Evolutionary conservation across 2,888 invertebrate genomes (phyloP), one percentile per base, ranked within the genome.

Genomic region (Acanthosepion pharaonis): DNA sequence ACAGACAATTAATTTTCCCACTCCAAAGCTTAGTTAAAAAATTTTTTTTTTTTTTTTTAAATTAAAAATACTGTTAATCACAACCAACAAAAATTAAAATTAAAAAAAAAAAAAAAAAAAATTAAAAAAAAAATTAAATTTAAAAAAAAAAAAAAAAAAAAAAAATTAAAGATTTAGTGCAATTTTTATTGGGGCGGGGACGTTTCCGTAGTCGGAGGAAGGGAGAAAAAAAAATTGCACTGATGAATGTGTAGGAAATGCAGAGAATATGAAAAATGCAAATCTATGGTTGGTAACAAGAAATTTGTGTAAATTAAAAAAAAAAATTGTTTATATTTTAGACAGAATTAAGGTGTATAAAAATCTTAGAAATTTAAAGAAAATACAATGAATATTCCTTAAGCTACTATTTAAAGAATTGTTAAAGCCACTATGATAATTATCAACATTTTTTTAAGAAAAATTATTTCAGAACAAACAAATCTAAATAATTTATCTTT

Each of bases 1-100:
- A n/a, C 5, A 78, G 33, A 2, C 33, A n/a, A 78, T 59, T 59
- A 23, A 59, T 59, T 78, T 78, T 78, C 78, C 78, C 78, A 78
- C 33, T 78, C 33, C n/a, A 78, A 78, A 23, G 78, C 33, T 33
- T 15, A 15, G 4, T 33, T 5, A 78, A 78, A 78, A 78, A 78
- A 78, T n/a, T n/a, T 15, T n/a, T 78, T 78, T 78, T n/a, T n/a
- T 6, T n/a, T 78, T 78, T n/a, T n/a, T 6, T n/a, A 78, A 78
- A n/a, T 6, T n/a, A 33, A 33, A 33, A 78, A 78, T 78, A 78
- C 5, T 15, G 9, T 78, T 78, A 78, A 78, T 78, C 78, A 78
- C 78, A 78, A 78, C 78, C 78, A 78, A 78, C 78, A 78, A 78
- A 78, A 78, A 51, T 51, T 78, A 78, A 78, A 78, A 18, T 78